Evolutionary conservation across 1,140 invertebrate genomes (phyloP).

Genomic region (Lasioglossum albipes): DNA sequence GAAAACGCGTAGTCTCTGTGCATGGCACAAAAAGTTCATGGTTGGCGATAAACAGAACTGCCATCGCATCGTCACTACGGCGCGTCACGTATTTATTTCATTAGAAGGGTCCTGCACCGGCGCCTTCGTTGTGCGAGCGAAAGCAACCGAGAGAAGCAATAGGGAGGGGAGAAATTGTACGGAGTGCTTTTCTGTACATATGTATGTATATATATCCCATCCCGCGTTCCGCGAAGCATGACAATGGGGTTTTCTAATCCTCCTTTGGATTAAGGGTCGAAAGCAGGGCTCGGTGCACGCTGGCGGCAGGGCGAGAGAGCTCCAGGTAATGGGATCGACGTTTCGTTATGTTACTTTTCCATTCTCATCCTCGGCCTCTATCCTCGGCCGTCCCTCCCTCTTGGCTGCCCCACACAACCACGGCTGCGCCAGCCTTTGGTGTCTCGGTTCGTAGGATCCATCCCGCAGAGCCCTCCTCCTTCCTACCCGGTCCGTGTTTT

Average conservation of each 20-base stretch:
- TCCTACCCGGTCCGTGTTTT: slow-evolving; percentile 74
- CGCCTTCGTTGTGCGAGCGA: slow-evolving; percentile 30
- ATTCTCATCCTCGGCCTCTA: slow-evolving; percentile 75
- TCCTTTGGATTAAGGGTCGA: slow-evolving; percentile 75
- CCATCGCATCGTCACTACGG: slow-evolving; percentile 41
- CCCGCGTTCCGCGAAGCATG: slow-evolving; percentile 71
- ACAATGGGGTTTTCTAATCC: slow-evolving; percentile 78
- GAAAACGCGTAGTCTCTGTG: slow-evolving; percentile 23
- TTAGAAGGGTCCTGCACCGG: slow-evolving; percentile 49
- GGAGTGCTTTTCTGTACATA: slow-evolving; percentile 54
- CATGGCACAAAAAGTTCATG: slow-evolving; percentile 55
- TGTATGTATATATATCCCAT: slow-evolving; percentile 61
- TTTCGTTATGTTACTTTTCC: slow-evolving; percentile 81
- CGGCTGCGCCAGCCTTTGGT: slow-evolving; percentile 63
- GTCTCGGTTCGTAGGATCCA: slow-evolving; percentile 75
- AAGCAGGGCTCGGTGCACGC: slow-evolving; percentile 61
- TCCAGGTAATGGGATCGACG: slow-evolving; percentile 79
- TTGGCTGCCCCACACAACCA: slow-evolving; percentile 53
- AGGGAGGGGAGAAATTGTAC: slow-evolving; percentile 43
- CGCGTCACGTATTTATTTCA: slow-evolving; percentile 65
- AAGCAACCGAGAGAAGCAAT: neutral
- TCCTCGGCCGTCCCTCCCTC: slow-evolving; percentile 53
- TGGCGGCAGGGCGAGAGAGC: slow-evolving; percentile 60
- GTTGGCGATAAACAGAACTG: slow-evolving; percentile 60
- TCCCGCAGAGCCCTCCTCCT: slow-evolving; percentile 62